phyloP scores from a whole-genome alignment of 2,797 vertebrate species.

The Amblyraja radiata region DNA sequence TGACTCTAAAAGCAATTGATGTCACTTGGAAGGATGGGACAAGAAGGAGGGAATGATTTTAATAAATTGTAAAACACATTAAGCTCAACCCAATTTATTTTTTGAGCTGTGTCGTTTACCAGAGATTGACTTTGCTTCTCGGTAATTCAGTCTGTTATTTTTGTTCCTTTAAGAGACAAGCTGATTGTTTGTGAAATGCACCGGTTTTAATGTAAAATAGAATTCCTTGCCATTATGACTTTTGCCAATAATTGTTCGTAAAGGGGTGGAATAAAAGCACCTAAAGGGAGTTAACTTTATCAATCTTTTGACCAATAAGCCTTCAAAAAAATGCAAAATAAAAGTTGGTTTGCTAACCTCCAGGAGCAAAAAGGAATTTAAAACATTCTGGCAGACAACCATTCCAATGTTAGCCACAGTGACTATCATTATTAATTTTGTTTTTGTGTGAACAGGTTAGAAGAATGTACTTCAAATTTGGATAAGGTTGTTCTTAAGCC shows the following conservation, averaged over 20 bases:
- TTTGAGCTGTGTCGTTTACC: not conserved
- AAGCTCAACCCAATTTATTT: not conserved
- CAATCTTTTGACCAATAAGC: not conserved
- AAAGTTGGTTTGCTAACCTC: not conserved
- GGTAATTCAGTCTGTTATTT: not conserved
- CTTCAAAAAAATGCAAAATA: not conserved
- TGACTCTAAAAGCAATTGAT: not conserved
- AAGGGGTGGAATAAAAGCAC: not conserved
- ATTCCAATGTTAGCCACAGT: not conserved
- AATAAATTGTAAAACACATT: conserved; percentile 7
- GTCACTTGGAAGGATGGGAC: too few relatives aligned
- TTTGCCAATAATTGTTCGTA: not conserved
- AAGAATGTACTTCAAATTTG: not conserved
- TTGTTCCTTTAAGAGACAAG: not conserved
- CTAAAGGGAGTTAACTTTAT: conserved; percentile 10
- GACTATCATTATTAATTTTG: not conserved
- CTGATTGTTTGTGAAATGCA: not conserved
- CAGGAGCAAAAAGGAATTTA: not conserved
- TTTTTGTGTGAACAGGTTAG: not conserved
- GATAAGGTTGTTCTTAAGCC: too few relatives aligned
- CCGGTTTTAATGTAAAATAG: not conserved
- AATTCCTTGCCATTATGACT: not conserved
- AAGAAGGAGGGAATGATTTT: not conserved
- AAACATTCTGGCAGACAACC: not conserved
- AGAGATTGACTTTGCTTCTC: not conserved